Base-by-base conservation (phyloP, 2,888 invertebrate species). In the Dasypogon diadema region DNA sequence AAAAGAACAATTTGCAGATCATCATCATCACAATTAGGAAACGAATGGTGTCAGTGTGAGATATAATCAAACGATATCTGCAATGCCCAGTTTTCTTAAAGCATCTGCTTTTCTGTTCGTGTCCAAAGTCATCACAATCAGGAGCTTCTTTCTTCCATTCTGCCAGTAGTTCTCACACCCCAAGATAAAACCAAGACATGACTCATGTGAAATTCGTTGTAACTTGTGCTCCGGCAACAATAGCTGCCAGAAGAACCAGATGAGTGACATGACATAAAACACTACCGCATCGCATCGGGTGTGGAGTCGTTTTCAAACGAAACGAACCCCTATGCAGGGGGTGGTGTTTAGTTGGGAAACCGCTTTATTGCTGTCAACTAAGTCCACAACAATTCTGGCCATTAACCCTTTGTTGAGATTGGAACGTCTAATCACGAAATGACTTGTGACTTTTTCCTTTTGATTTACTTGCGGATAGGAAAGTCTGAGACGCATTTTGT, bases 221-320 rank as follows among this genome's bases (percentile, higher is more conserved):
- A 21, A 34, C 60, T 12, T 34, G 21, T 18, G 46, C 48, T 22
- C 24, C 26, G 18, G n/a, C 55, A 2, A 56, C 56, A 56, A 54
- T 54, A 54, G 54, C 18, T 54, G 54, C 54, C 54, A 54, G 54
- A 24, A 22, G 22, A 34, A 68, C 65, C 24, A 56, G 56, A 73
- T 42, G 72, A 73, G 72, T 73, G 72, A 73, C 55, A 42, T 55
- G 72, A 73, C 72, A 73, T 5, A 73, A 73, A 73, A 54, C 26
- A 55, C 46, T 26, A 2, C 46, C 65, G 46, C 24, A 26, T 26
- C n/a, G 26, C 24, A 58, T 14, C 22, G 18, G 12, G 22, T 21
- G 4, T 10, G 14, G 54, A 22, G 18, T 21, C 22, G 12, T 14
- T 21, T 30, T 22, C n/a, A n/a, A n/a, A n/a, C n/a, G n/a, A n/a